These are phyloP conservation scores for Tetranychus truncatus DNA, from an alignment of 2,888 invertebrate genomes.

Conservation along the genomic window DNA sequence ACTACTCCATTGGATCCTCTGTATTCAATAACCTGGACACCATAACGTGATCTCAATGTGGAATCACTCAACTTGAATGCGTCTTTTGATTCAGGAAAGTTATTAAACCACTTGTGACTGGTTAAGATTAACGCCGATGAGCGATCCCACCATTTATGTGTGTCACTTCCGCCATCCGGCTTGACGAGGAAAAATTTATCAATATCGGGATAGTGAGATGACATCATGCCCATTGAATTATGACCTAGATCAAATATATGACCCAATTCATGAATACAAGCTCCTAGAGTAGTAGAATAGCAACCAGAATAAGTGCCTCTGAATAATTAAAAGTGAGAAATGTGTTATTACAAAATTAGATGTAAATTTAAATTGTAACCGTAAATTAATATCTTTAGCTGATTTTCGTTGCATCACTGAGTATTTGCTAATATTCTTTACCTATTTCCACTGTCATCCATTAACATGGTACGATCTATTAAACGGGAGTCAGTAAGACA, in stretches of 20 bases:
- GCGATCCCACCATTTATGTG: constrained; percentile 17
- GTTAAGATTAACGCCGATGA: constrained; percentile 11
- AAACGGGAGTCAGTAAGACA: constrained; percentile 43
- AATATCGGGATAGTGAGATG: constrained; percentile 65
- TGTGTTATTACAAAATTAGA: constrained; percentile 19
- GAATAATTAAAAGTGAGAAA: constrained; percentile 13
- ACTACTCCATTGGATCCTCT: not conserved
- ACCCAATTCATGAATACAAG: constrained; percentile 76
- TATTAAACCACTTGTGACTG: constrained; percentile 17
- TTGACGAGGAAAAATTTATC: constrained; percentile 46
- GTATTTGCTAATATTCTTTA: constrained; percentile 29
- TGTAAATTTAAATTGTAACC: too few relatives aligned
- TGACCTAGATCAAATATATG: constrained; percentile 88
- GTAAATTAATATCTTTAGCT: too few relatives aligned
- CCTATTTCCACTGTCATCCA: constrained; percentile 81
- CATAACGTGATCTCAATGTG: constrained; percentile 11
- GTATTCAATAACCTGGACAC: constrained; percentile 13
- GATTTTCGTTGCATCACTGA: constrained; percentile 11
- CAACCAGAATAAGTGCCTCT: constrained; percentile 67
- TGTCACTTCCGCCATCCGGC: not conserved
- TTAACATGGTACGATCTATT: constrained; percentile 51
- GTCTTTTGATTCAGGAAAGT: not conserved
- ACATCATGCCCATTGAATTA: constrained; percentile 77
- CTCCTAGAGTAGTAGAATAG: constrained; percentile 72
- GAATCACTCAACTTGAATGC: not conserved